Conservation (phyloP, 2,888 invertebrate species). For the Clepsis dumicolana region DNA sequence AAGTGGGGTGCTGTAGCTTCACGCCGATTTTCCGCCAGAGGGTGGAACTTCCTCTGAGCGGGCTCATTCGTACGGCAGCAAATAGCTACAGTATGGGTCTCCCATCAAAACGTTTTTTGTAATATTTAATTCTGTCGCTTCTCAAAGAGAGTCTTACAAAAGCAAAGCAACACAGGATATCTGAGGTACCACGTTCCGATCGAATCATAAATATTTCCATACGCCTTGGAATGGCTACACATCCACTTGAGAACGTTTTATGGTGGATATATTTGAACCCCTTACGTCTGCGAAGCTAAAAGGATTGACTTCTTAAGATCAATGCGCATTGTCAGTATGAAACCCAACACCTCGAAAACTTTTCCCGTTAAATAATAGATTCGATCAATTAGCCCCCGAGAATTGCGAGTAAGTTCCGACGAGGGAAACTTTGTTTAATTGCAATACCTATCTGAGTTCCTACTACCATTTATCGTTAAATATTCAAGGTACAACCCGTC, state of each 20-base stretch:
- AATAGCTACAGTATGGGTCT: too few species aligned
- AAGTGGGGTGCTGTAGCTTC: too few species aligned
- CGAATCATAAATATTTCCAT: background rate
- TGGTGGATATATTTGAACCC: background rate
- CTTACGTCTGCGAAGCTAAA: background rate
- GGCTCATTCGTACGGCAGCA: too few species aligned
- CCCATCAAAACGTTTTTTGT: too few species aligned
- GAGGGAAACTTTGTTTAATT: conserved; percentile 66
- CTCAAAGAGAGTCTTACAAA: background rate
- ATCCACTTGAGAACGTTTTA: background rate
- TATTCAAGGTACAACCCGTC: conserved; percentile 53
- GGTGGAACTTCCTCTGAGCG: too few species aligned
- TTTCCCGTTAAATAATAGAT: conserved; percentile 73
- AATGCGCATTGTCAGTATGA: conserved; percentile 37
- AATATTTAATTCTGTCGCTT: background rate
- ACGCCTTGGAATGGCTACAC: too few species aligned
- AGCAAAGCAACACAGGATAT: background rate
- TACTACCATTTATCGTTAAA: conserved; percentile 57
- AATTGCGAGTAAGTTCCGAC: conserved; percentile 57
- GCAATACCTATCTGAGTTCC: conserved; percentile 64
- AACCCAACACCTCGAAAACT: conserved; percentile 58
- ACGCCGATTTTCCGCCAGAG: too few species aligned
- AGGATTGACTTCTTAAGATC: conserved; percentile 20
- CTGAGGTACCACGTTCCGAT: too few species aligned
- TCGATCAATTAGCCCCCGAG: conserved; percentile 70